A percentile compares a stretch with the other conserved stretches of the same genome.
These are phyloP conservation scores for Paramuricea clavata DNA, from an alignment of 92 coral and sea anemone genomes.

Conservation along the genomic window DNA sequence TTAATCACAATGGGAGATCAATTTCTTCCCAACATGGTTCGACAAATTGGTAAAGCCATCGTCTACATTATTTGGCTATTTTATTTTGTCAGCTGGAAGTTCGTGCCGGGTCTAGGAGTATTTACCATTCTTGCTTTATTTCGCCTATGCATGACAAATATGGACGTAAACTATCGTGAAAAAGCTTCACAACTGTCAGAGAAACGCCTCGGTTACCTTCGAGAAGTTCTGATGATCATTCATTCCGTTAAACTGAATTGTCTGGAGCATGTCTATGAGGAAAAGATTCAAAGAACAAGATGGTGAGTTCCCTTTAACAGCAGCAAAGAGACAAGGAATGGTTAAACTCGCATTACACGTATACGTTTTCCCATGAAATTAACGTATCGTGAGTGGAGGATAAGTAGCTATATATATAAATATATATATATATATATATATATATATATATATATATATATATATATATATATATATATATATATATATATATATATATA, in stretches of 20 bases:
- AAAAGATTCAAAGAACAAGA: too few species aligned
- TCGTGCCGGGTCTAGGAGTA: background rate
- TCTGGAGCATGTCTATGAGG: too few species aligned
- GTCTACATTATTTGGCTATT: conserved; percentile 1
- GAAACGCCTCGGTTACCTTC: conserved; percentile 19
- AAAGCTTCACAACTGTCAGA: conserved; percentile 22
- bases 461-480: too few species aligned
- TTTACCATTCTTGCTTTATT: background rate
- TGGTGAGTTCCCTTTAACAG: background rate
- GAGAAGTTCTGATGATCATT: too few species aligned
- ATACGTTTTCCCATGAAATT: too few species aligned
- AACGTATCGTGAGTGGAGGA: too few species aligned
- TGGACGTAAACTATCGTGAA: background rate
- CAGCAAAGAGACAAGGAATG: background rate
- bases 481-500: too few species aligned
- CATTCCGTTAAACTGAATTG: conserved; percentile 31
- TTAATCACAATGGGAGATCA: conserved; percentile 1
- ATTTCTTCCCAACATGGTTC: background rate
- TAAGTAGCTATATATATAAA: too few species aligned
- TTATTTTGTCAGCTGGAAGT: background rate
- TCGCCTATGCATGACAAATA: too few species aligned
- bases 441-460: too few species aligned
- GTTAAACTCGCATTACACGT: background rate
- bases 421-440: too few species aligned
- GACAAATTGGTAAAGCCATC: background rate